Evolutionary conservation across 2,113 vertebrate genomes (phyloP).

Genomic region (Gymnarchus niloticus): DNA sequence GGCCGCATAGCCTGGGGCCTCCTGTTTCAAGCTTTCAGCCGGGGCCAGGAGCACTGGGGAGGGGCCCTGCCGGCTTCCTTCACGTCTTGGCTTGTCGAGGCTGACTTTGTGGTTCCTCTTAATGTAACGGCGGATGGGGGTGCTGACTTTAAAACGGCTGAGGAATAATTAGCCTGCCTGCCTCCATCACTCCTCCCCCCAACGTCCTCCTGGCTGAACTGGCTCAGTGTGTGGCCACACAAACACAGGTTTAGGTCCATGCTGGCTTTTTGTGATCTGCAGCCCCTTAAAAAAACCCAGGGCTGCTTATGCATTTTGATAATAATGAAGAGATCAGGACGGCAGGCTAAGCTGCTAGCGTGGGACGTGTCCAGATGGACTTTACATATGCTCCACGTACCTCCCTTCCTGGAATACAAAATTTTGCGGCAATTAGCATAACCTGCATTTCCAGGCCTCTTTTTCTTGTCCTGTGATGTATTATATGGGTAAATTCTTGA

Average conservation of each 20-base stretch:
- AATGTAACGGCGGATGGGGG: neutral
- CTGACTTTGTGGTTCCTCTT: neutral
- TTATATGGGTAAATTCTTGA: constrained; percentile 14
- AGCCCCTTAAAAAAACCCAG: neutral
- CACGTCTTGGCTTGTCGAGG: neutral
- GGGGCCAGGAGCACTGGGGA: neutral
- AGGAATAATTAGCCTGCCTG: constrained; percentile 1
- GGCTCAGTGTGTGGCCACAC: neutral
- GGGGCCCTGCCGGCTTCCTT: neutral
- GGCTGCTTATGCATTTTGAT: neutral
- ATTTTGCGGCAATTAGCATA: neutral
- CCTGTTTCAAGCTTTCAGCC: neutral
- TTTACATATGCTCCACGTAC: neutral
- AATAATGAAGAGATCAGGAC: neutral
- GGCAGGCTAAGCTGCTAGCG: no score
- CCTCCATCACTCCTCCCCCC: neutral
- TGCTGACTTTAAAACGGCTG: constrained; percentile 6
- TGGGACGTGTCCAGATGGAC: neutral
- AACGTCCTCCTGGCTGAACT: neutral
- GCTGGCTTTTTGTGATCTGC: neutral
- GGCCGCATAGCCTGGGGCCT: neutral
- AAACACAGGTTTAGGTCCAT: neutral
- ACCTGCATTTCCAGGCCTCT: neutral
- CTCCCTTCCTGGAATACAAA: neutral
- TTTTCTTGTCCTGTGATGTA: neutral